phyloP scores from a whole-genome alignment of 2,113 vertebrate species.

The Oceanodroma tethys region DNA sequence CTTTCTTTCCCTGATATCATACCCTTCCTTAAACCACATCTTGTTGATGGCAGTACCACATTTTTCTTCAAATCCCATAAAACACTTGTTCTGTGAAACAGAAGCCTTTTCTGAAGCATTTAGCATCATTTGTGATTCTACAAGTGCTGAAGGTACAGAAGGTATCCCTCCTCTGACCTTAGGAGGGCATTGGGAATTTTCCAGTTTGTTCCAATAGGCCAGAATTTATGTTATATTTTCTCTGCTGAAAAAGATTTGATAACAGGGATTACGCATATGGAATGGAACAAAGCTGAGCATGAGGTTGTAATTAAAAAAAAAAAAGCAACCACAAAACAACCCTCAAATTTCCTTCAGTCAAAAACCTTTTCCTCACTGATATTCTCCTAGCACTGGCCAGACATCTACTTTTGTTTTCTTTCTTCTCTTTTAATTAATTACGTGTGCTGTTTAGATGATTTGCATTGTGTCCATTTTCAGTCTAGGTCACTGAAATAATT shows the following conservation, averaged over 20 bases:
- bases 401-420: not conserved
- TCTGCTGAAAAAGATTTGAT: not conserved
- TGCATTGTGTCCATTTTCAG: not conserved
- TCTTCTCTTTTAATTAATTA: not conserved
- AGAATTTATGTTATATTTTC: not conserved
- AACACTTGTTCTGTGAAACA: not conserved
- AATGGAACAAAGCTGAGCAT: not conserved
- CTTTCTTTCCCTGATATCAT: not conserved
- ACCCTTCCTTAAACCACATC: not conserved
- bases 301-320: not conserved
- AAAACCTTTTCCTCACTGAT: not conserved
- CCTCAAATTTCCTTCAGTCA: not conserved
- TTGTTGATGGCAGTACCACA: not conserved
- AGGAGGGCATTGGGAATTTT: not conserved
- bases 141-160: not conserved
- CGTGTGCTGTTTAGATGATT: not conserved
- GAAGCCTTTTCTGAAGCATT: not conserved
- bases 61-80: not conserved
- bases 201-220: not conserved
- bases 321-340: not conserved
- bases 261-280: accelerated
- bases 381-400: not conserved
- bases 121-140: accelerated
- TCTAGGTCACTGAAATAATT: not conserved
- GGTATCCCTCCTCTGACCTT: not conserved